These are phyloP conservation scores for Paguma larvata DNA, from an alignment of 2,797 vertebrate species.

Conservation along the genomic window DNA sequence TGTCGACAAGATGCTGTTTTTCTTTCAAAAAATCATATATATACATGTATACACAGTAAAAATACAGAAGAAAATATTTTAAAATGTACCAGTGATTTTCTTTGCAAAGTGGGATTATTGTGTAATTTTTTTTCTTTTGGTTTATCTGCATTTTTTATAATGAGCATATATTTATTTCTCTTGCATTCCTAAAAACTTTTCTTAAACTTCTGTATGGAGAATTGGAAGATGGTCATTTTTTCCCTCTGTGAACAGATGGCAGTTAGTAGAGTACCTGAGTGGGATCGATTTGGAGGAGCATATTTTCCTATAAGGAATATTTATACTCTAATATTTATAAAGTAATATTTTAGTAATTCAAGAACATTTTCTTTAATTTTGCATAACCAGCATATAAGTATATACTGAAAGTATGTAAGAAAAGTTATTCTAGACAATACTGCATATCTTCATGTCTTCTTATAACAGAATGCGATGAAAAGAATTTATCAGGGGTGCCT, in stretches of 20 bases:
- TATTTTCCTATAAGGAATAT: not conserved
- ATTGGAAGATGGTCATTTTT: not conserved
- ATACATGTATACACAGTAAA: not conserved
- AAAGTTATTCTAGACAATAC: not conserved
- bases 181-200: not conserved
- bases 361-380: not conserved
- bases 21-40: not conserved
- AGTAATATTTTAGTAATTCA: not conserved
- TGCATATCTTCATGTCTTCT: not conserved
- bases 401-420: no score
- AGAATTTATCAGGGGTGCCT: no score
- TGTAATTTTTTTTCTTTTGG: not conserved
- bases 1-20: not conserved
- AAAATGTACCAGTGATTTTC: constrained; percentile 1
- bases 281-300: not conserved
- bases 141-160: not conserved
- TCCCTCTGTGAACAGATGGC: not conserved
- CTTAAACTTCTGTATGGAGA: not conserved
- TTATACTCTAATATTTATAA: not conserved
- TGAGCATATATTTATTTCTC: not conserved
- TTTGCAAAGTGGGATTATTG: not conserved
- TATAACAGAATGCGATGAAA: not conserved
- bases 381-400: not conserved
- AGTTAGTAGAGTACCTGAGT: not conserved
- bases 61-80: constrained; percentile 32